These are phyloP conservation scores for Pipa parva DNA, from an alignment of 2,113 vertebrate species.

Conservation along the genomic window DNA sequence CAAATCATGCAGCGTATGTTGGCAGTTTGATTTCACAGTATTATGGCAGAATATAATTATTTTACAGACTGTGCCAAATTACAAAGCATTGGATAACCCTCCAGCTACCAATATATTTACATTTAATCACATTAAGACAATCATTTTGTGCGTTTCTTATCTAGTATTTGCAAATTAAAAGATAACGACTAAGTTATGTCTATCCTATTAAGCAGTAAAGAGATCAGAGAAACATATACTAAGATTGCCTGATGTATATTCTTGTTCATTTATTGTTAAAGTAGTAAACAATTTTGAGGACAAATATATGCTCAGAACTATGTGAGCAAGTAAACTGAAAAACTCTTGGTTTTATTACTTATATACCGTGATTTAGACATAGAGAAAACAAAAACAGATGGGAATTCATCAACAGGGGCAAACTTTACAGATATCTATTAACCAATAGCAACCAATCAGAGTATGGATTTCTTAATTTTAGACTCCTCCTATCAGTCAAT, in stretches of 20 bases:
- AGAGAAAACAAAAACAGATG: too few species aligned
- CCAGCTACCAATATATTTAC: constrained; percentile 19
- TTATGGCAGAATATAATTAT: constrained; percentile 21
- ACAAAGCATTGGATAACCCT: constrained; percentile 17
- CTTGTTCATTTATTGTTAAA: too few species aligned
- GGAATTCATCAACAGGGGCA: too few species aligned
- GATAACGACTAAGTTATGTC: not conserved
- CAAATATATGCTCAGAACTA: too few species aligned
- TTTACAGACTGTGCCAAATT: constrained; percentile 27
- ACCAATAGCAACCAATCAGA: too few species aligned
- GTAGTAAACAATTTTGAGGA: too few species aligned
- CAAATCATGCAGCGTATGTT: constrained; percentile 20
- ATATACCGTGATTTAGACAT: too few species aligned
- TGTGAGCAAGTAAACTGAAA: too few species aligned
- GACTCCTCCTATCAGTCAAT: too few species aligned
- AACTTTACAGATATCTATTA: too few species aligned
- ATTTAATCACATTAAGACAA: constrained; percentile 30
- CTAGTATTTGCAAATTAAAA: not conserved
- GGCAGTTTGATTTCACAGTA: not conserved
- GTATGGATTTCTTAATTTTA: too few species aligned
- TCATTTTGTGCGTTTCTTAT: constrained; percentile 5
- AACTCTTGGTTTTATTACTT: too few species aligned
- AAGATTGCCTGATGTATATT: not conserved
- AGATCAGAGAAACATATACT: not conserved
- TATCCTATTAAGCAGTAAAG: not conserved